A percentile compares a stretch with the other conserved stretches of the same genome.
phyloP scores from a whole-genome alignment of 2,888 invertebrate genomes.

The Xestia xanthographa region DNA sequence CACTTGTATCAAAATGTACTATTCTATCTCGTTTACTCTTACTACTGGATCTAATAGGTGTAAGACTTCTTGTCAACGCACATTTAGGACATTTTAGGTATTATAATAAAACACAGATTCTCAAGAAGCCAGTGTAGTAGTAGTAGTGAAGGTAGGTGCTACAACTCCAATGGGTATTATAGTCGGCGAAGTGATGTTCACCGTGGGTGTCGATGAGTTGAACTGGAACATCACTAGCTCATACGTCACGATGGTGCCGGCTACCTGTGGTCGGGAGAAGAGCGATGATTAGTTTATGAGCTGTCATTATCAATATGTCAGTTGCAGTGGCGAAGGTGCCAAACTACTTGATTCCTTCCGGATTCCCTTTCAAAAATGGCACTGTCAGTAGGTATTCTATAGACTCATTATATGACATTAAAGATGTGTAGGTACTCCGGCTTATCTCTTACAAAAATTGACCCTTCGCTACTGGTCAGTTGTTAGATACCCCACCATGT shows the following conservation, averaged over 20 bases:
- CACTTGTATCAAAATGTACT: neutral
- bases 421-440: too few species aligned
- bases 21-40: neutral
- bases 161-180: neutral
- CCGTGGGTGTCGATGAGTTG: constrained; percentile 69
- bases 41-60: neutral
- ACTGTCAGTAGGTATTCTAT: too few species aligned
- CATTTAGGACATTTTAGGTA: neutral
- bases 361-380: too few species aligned
- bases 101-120: constrained; percentile 20
- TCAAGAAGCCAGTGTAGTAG: constrained; percentile 48
- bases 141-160: constrained; percentile 41
- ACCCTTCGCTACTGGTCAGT: too few species aligned
- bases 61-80: neutral
- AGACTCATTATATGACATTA: too few species aligned
- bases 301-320: neutral
- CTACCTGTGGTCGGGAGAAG: constrained; percentile 63
- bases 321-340: too few species aligned
- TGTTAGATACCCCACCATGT: too few species aligned
- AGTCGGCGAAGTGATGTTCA: constrained; percentile 31
- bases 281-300: neutral
- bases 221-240: constrained; percentile 91
- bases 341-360: too few species aligned
- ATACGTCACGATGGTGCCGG: constrained; percentile 75
- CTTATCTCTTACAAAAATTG: too few species aligned